Conservation (phyloP, 2,113 vertebrate genomes). For the Microtus oregoni region DNA sequence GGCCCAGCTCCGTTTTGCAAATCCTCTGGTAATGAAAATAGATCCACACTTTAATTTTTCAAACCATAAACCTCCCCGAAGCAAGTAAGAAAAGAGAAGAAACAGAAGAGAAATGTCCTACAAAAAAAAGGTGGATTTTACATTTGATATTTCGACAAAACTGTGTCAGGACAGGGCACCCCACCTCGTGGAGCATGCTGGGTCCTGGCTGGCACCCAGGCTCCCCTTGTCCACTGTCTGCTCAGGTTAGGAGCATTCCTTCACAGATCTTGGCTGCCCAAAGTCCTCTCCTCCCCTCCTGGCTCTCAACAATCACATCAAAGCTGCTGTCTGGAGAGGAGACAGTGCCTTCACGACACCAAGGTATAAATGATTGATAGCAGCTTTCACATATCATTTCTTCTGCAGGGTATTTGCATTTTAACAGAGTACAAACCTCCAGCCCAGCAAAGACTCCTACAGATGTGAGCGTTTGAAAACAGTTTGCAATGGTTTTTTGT, state of each 20-base stretch:
- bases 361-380: conserved; percentile 62
- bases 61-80: conserved; percentile 82
- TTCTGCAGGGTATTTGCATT: conserved; percentile 68
- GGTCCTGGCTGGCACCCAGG: neutral
- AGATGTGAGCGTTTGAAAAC: conserved; percentile 41
- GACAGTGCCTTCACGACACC: neutral
- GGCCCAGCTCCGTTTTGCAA: conserved; percentile 81
- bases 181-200: neutral
- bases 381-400: conserved; percentile 65
- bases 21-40: conserved; percentile 84
- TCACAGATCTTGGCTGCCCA: neutral
- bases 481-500: conserved; percentile 39
- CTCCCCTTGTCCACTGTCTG: neutral
- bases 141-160: conserved; percentile 82
- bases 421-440: conserved; percentile 59
- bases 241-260: neutral
- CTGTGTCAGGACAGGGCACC: conserved; percentile 61
- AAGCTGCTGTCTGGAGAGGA: conserved; percentile 7
- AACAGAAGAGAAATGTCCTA: conserved; percentile 71
- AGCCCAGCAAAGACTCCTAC: conserved; percentile 23
- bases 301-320: neutral
- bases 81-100: conserved; percentile 84
- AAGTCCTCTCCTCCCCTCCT: neutral
- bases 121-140: conserved; percentile 67
- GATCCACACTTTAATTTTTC: conserved; percentile 84